Base-by-base conservation (phyloP, 2,888 invertebrate genomes). In the Clusia tigrina region DNA sequence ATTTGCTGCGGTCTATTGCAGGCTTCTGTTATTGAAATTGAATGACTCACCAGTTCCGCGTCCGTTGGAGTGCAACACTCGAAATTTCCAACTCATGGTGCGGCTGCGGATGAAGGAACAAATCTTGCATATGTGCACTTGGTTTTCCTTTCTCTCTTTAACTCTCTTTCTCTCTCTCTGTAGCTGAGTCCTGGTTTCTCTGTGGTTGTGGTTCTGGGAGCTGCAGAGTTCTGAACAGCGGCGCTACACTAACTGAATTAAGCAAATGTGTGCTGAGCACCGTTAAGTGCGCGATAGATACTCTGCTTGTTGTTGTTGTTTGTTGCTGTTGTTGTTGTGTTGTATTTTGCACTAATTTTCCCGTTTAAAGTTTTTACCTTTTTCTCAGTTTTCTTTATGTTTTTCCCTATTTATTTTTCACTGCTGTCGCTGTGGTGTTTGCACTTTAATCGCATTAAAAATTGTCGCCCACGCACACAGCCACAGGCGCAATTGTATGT, bases 371-470 rank as follows among this genome's bases (percentile, higher is more conserved):
- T n/a, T n/a, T n/a, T 12, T 32, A 32, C 32, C 12, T 32, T 32
- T 32, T 6, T 32, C 12, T 32, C 32, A 32, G 6, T 32, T 32
- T 32, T 32, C 6, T 32, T 32, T 32, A 9, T 32, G 22, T 48
- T 48, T 18, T 15, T 20, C 48, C 3, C 20, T 48, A 32, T 48
- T 48, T 48, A 9, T 12, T 38, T 53, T 53, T 24, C 25, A 23
- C 2, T 53, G 15, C 53, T 51, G 51, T 20, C 18, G 10, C 20
- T 54, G 25, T 26, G 20, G 38, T 74, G 72, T 3, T 67, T 73
- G 73, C 69, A 73, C 79, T 76, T 70, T 77, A 77, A 78, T 78
- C 79, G 78, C 78, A 77, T 77, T 77, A 78, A 67, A 70, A 67
- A 69, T 67, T 70, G 75, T 66, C 66, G 67, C 68, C 69, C 69